Base-by-base conservation (phyloP, 2,113 vertebrate species). In the Bothrops jararaca region DNA sequence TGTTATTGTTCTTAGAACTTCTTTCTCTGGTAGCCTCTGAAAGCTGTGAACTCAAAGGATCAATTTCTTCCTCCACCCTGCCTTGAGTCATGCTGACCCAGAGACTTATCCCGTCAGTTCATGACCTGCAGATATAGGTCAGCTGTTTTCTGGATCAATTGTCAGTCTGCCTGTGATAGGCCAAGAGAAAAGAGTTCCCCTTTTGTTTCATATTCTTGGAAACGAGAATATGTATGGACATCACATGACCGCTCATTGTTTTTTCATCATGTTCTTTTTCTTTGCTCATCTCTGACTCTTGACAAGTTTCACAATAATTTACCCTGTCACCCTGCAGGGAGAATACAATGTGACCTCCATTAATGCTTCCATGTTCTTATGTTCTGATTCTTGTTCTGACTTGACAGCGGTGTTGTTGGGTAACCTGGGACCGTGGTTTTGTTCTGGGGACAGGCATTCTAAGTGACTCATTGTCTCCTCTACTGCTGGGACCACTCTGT, bases 51-150 rank as follows among this genome's bases (percentile, higher is more conserved):
- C 34, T n/a, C 74, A 42, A 42, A 89, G 56, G 89, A 93, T 90
- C 56, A 23, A 90, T 93, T 90, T 34, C 56, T 90, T n/a, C 15
- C 45, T 26, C 74, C 29, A 53, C n/a, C 22, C 12, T 13, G 88
- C 56, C 74, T 86, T 64, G 88, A 85, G 88, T 86, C 74, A 52
- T 20, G 92, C 42, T 45, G 20, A 22, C 88, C 24, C 58, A 50
- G 88, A 50, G 69, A 89, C 89, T 89, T 29, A 86, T 93, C 29
- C 92, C 48, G 48, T 60, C 89, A 93, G 89, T 93, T 93, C 92
- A 87, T 88, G 85, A 87, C 89, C 92, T 91, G 85, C 89, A 69
- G 85, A 93, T 91, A 88, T 93, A 93, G 89, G 92, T 93, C 89
- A 90, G 85, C 92, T 91, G 85, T 88, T 91, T 91, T 91, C 85